A percentile compares a stretch with the other conserved stretches of the same genome.
Conservation (phyloP, 1,140 invertebrate species). For the Drosophila kurseongensis region DNA sequence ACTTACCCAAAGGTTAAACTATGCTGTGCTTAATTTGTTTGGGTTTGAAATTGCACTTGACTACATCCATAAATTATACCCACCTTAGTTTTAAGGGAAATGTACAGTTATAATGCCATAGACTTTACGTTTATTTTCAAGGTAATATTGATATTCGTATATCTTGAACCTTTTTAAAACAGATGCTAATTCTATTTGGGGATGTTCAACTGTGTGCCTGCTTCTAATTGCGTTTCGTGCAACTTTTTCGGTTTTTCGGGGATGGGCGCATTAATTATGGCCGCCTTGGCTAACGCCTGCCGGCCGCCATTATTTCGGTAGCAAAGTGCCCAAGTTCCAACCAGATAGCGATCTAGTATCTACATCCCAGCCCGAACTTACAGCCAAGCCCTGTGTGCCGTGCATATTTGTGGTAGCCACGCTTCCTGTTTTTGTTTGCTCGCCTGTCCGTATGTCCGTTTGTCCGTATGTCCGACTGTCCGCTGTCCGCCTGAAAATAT, state of each 20-base stretch:
- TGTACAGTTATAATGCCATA: too few species aligned
- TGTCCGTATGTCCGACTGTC: conserved; percentile 16
- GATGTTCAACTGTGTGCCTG: conserved; percentile 55
- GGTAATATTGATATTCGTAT: too few species aligned
- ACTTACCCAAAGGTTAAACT: too few species aligned
- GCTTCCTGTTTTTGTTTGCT: conserved; percentile 82
- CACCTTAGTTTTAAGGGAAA: too few species aligned
- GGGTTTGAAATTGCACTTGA: too few species aligned
- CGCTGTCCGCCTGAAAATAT: conserved; percentile 40
- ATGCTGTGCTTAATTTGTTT: too few species aligned
- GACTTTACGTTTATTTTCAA: too few species aligned
- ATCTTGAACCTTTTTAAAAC: neutral
- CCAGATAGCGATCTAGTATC: conserved; percentile 76
- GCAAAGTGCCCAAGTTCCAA: conserved; percentile 57
- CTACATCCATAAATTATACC: too few species aligned
- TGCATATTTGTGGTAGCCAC: conserved; percentile 82
- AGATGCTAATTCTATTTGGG: conserved; percentile 3
- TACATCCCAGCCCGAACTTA: conserved; percentile 50
- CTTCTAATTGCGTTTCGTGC: conserved; percentile 78
- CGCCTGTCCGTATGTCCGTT: conserved; percentile 30
- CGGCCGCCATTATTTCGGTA: conserved; percentile 74
- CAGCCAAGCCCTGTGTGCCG: conserved; percentile 51
- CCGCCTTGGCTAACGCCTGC: conserved; percentile 54
- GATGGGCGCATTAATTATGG: conserved; percentile 74
- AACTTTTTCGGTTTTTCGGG: conserved; percentile 59